A percentile compares a stretch with the other conserved stretches of the same genome.
These are phyloP conservation scores for Mechanitis messenoides DNA, from an alignment of 2,888 invertebrate species.

Conservation along the genomic window DNA sequence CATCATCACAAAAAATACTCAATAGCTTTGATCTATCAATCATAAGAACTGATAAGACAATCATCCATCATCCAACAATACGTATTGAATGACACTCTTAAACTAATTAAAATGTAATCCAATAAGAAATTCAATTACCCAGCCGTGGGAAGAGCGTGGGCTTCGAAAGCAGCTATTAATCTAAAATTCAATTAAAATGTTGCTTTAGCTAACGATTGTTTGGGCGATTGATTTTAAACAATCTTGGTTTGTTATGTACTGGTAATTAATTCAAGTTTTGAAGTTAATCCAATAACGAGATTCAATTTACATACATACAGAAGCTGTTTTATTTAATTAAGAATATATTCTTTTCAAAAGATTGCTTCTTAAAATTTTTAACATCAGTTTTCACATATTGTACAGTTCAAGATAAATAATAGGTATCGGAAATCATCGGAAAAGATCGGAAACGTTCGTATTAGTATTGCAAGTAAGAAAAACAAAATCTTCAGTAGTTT, in stretches of 20 bases:
- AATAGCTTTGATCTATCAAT: not conserved
- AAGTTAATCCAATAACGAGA: constrained; percentile 1
- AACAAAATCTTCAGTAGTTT: too few relatives aligned
- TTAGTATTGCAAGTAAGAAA: too few relatives aligned
- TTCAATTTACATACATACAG: too few relatives aligned
- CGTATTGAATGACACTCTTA: constrained; percentile 40
- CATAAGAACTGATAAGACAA: constrained; percentile 18
- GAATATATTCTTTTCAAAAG: too few relatives aligned
- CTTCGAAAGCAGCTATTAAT: constrained; percentile 54
- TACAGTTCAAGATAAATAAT: too few relatives aligned
- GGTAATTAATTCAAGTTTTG: constrained; percentile 6
- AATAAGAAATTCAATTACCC: constrained; percentile 56
- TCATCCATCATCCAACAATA: constrained; percentile 46
- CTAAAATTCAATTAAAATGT: constrained; percentile 62
- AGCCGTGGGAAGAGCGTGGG: constrained; percentile 45
- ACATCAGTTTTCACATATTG: too few relatives aligned
- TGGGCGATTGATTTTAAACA: constrained; percentile 44
- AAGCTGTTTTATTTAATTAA: too few relatives aligned
- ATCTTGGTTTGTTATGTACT: constrained; percentile 8
- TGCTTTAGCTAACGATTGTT: constrained; percentile 49
- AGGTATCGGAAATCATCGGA: too few relatives aligned
- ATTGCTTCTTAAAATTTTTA: too few relatives aligned
- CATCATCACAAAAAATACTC: not conserved
- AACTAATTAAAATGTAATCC: constrained; percentile 65
- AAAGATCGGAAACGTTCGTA: too few relatives aligned